A percentile compares a stretch with the other conserved stretches of the same genome.
Conservation (phyloP, 2,888 invertebrate species). For the Dichetophora obliterata region DNA sequence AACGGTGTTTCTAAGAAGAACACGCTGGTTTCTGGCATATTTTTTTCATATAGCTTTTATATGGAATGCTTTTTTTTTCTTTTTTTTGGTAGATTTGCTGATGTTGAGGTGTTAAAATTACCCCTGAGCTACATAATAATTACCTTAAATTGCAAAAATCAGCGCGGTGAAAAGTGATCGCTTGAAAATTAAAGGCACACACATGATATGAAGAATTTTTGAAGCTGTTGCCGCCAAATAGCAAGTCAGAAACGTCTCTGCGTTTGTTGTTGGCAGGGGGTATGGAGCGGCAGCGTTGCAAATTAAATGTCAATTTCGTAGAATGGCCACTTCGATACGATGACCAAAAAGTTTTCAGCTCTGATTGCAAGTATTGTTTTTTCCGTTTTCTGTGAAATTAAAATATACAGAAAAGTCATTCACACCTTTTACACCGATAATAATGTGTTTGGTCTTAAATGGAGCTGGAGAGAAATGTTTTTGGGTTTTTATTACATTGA, state of each 20-base stretch:
- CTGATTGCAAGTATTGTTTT: not conserved
- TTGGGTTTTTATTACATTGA: not conserved
- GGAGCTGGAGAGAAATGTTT: not conserved
- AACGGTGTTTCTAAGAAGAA: slow-evolving; percentile 67
- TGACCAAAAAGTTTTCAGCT: not conserved
- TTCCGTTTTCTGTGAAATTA: not conserved
- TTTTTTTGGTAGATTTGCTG: slow-evolving; percentile 55
- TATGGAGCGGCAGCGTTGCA: not conserved
- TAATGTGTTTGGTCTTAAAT: slow-evolving; percentile 4
- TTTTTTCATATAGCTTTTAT: no score
- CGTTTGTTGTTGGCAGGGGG: not conserved
- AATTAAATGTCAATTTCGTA: slow-evolving; percentile 34
- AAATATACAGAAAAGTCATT: not conserved
- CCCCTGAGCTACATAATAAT: slow-evolving; percentile 70
- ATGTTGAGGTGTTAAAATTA: slow-evolving; percentile 70
- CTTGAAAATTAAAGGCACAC: slow-evolving; percentile 52
- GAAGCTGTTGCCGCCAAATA: slow-evolving; percentile 19
- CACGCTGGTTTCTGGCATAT: slow-evolving; percentile 34
- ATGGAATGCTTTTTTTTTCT: no score
- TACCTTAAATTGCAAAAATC: slow-evolving; percentile 68
- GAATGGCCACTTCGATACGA: not conserved
- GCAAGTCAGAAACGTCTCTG: not conserved
- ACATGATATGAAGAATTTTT: not conserved
- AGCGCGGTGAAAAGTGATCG: slow-evolving; percentile 48
- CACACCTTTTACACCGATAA: slow-evolving; percentile 35